Evolutionary conservation across 2,113 vertebrate genomes (phyloP), one percentile per base, ranked within the genome.

Genomic region (Planiliza haematocheilus): DNA sequence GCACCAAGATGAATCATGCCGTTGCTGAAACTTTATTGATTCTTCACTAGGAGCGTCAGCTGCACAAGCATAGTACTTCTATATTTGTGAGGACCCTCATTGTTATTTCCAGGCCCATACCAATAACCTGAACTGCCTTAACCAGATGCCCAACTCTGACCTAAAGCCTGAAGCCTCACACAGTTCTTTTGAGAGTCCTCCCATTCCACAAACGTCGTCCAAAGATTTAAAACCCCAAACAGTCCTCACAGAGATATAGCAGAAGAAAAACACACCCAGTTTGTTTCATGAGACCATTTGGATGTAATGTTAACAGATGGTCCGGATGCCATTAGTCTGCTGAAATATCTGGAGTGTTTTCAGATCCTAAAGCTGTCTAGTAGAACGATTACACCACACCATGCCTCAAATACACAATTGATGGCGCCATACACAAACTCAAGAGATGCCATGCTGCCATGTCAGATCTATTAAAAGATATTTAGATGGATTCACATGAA

Each of bases 281-380:
- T 61, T 55, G 46, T 66, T 43, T 61, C 68, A 62, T 20, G 50
- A 43, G 37, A 52, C 39, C 1, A 6, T 70, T 36, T 64, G 65
- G 52, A 52, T 11, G 39, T 30, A 16, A 60, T 12, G 17, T 53
- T 60, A 60, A 61, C 82, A 73, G 82, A 77, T 76, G 73, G 52
- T 76, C 62, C 82, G 69, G 46, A 77, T 84, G 64, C 36, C 50
- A 58, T 61, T 10, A 59, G 74, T 17, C 16, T 18, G 46, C 63
- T 53, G 77, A 63, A 73, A 77, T 84, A 36, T 55, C 46, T 77
- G 63, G 77, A 84, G 69, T 4, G 48, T 55, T 72, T 20, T 76
- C 53, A 41, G 46, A 62, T 45, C 46, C 11, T 63, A 17, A 48
- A 59, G 34, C 48, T 36, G 21, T 24, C 10, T 7, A 17, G n/a